A percentile compares a stretch with the other conserved stretches of the same genome.
Conservation (phyloP, 2,113 vertebrate species). For the Plectropomus leopardus region DNA sequence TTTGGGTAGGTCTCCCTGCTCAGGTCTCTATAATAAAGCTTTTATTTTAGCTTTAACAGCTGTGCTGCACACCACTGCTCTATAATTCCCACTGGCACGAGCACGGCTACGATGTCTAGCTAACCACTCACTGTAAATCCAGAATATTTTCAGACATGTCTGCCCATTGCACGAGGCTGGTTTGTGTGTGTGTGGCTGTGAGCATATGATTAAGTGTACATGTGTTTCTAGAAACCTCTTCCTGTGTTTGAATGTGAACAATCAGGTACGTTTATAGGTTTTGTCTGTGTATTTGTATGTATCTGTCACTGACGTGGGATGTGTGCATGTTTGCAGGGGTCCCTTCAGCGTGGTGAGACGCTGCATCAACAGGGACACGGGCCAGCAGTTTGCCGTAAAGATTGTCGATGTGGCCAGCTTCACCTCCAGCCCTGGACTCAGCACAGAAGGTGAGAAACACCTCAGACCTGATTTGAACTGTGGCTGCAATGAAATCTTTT, state of each 20-base stretch:
- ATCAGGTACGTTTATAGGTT: neutral
- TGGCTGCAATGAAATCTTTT: neutral
- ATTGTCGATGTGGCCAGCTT: constrained; percentile 99
- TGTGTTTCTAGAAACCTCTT: constrained; percentile 2
- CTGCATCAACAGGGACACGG: constrained; percentile 99
- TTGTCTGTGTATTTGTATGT: neutral
- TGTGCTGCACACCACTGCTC: constrained; percentile 62
- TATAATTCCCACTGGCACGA: constrained; percentile 73
- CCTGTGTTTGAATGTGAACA: constrained; percentile 6
- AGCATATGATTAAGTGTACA: neutral
- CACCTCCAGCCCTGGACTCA: constrained; percentile 99
- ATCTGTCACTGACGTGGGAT: neutral
- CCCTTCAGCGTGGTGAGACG: constrained; percentile 98
- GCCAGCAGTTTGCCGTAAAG: constrained; percentile 99
- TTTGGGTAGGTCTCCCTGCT: constrained; percentile 32
- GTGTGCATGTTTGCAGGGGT: constrained; percentile 86
- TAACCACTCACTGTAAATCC: constrained; percentile 59
- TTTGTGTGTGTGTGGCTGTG: constrained; percentile 19
- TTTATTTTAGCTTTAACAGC: constrained; percentile 76
- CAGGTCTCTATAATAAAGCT: constrained; percentile 67
- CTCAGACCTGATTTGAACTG: neutral
- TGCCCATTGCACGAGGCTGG: constrained; percentile 11
- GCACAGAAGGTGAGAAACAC: constrained; percentile 94
- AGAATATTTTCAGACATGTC: constrained; percentile 37
- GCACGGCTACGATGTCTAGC: constrained; percentile 12